A percentile compares a stretch with the other conserved stretches of the same genome.
Evolutionary conservation across 1,140 invertebrate genomes (phyloP).

Genomic region (Penaeus vannamei): DNA sequence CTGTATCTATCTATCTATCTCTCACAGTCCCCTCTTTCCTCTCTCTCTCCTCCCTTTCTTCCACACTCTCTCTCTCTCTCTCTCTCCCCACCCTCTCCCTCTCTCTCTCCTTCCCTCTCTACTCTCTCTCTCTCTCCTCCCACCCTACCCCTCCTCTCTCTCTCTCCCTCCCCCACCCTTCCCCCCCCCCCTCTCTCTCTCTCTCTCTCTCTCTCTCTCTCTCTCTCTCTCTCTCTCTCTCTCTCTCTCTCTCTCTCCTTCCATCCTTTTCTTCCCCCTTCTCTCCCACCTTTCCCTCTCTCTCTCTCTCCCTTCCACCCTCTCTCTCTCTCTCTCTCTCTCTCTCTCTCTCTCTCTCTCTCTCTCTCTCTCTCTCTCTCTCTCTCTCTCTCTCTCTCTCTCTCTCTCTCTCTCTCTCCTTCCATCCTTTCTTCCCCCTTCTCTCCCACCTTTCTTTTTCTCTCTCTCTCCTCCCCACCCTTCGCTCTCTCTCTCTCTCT

Average conservation of each 20-base stretch:
- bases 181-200: too few species aligned
- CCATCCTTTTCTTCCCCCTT: constrained; percentile 2
- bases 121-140: not conserved
- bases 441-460: not conserved
- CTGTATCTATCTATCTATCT: too few species aligned
- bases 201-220: not conserved
- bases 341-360: not conserved
- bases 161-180: too few species aligned
- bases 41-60: constrained; percentile 42
- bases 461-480: not conserved
- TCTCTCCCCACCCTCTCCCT: constrained; percentile 8
- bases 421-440: not conserved
- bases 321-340: constrained; percentile 33
- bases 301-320: constrained; percentile 4
- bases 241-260: constrained; percentile 45
- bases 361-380: not conserved
- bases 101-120: not conserved
- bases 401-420: not conserved
- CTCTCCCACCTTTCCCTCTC: not conserved
- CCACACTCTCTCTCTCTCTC: constrained; percentile 44
- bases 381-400: not conserved
- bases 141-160: not conserved
- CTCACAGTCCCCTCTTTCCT: too few species aligned
- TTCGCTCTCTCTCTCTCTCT: not conserved
- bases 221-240: constrained; percentile 52